Evolutionary conservation across 2,797 vertebrate genomes (phyloP).

Genomic region (Enoplosus armatus): DNA sequence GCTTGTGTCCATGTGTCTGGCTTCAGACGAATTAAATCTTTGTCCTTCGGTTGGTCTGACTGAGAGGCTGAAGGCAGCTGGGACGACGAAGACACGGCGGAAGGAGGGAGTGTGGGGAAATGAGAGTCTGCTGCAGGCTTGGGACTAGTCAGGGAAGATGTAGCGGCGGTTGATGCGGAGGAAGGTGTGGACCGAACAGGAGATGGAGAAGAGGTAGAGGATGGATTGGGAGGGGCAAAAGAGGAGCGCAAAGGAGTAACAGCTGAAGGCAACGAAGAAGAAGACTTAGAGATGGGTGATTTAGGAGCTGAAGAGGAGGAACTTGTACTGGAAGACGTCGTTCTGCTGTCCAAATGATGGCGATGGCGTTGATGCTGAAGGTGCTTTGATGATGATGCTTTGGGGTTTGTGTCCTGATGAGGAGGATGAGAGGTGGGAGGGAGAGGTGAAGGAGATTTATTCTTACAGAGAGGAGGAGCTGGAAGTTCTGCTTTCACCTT

Average conservation of each 20-base stretch:
- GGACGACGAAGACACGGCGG: conserved; percentile 11
- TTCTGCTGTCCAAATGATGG: conserved; percentile 47
- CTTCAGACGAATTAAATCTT: neutral
- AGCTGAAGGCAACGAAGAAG: conserved; percentile 24
- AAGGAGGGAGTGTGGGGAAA: neutral
- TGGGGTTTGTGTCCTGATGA: conserved; percentile 80
- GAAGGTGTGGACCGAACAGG: conserved; percentile 12
- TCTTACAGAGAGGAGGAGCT: conserved; percentile 70
- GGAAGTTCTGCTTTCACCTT: conserved; percentile 83
- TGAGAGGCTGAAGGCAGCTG: conserved; percentile 35
- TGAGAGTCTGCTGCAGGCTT: conserved; percentile 18
- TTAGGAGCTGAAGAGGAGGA: conserved; percentile 36
- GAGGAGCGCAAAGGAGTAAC: conserved; percentile 26
- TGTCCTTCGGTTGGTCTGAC: conserved; percentile 20
- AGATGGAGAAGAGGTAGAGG: conserved; percentile 38
- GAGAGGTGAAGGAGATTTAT: conserved; percentile 75
- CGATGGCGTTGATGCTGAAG: conserved; percentile 49
- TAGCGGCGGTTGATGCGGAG: neutral
- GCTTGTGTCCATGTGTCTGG: neutral
- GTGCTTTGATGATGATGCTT: conserved; percentile 66
- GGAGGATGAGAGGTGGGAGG: conserved; percentile 66
- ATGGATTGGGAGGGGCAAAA: conserved; percentile 12
- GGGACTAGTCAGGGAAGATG: neutral
- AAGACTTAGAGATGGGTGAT: conserved; percentile 50
- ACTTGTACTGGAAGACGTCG: conserved; percentile 46